Evolutionary conservation across 2,888 invertebrate genomes (phyloP).

Genomic region (Julus scandinavius): DNA sequence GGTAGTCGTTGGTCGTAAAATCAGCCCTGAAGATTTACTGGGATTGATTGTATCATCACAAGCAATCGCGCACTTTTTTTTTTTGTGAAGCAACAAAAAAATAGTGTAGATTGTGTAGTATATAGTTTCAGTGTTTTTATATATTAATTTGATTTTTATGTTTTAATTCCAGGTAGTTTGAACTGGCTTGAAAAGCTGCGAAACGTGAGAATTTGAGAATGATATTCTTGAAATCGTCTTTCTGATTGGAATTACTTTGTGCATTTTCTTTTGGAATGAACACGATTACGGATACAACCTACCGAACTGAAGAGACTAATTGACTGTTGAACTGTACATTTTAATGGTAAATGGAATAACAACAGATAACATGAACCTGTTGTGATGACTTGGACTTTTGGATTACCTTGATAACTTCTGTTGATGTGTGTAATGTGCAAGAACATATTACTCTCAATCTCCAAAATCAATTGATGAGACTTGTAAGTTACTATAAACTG

Average conservation of each 20-base stretch:
- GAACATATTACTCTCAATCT: background rate
- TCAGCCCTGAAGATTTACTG: conserved; percentile 17
- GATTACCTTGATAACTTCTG: too few relatives aligned
- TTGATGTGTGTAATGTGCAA: background rate
- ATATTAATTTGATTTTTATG: background rate
- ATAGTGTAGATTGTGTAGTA: too few relatives aligned
- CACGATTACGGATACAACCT: too few relatives aligned
- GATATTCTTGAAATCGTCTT: background rate
- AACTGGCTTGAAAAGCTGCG: background rate
- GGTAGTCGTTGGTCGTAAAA: background rate
- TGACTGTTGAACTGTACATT: too few relatives aligned
- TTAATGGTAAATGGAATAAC: background rate
- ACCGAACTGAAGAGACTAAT: too few relatives aligned
- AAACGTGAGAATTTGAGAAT: background rate
- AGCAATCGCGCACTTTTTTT: background rate
- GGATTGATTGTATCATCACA: background rate
- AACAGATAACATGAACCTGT: background rate
- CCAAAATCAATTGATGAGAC: background rate
- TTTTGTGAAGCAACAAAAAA: background rate
- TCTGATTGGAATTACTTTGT: background rate
- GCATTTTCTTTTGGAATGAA: background rate
- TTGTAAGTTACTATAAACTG: too few relatives aligned
- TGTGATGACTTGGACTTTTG: background rate
- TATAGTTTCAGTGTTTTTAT: background rate
- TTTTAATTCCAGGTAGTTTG: background rate